Conservation (phyloP, 1,140 invertebrate genomes). For the Trinorchestia longiramus region DNA sequence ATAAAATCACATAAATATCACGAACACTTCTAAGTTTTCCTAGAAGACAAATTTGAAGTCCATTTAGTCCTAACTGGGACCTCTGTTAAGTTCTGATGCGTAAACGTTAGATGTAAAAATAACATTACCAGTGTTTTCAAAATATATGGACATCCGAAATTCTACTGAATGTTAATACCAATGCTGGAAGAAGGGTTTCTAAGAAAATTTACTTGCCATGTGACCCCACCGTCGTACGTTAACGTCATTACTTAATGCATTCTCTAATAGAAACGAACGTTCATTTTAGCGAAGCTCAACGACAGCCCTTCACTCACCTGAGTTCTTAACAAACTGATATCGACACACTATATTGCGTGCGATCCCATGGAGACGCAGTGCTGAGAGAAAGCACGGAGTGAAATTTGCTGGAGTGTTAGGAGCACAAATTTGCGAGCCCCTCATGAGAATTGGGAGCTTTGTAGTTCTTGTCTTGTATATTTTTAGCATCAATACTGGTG, state of each 20-base stretch:
- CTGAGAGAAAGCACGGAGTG: background rate
- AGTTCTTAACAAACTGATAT: background rate
- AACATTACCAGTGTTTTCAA: background rate
- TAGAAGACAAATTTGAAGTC: too few relatives aligned
- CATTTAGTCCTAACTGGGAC: too few relatives aligned
- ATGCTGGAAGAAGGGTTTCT: background rate
- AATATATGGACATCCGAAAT: background rate
- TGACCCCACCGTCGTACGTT: background rate
- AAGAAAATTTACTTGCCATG: background rate
- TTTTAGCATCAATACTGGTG: background rate
- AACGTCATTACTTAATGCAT: background rate
- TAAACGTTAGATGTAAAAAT: background rate
- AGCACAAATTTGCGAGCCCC: background rate
- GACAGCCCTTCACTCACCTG: background rate
- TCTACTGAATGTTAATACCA: background rate
- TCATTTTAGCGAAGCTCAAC: background rate
- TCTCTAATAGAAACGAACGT: background rate
- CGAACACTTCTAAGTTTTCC: too few relatives aligned
- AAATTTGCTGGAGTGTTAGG: background rate
- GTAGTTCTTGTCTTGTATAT: background rate
- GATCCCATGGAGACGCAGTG: background rate
- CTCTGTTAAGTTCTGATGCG: background rate
- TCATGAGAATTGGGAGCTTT: background rate
- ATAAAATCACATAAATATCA: too few relatives aligned
- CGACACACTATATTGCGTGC: background rate